Evolutionary conservation across 2,888 invertebrate genomes (phyloP).

Genomic region (Heliconius erato): DNA sequence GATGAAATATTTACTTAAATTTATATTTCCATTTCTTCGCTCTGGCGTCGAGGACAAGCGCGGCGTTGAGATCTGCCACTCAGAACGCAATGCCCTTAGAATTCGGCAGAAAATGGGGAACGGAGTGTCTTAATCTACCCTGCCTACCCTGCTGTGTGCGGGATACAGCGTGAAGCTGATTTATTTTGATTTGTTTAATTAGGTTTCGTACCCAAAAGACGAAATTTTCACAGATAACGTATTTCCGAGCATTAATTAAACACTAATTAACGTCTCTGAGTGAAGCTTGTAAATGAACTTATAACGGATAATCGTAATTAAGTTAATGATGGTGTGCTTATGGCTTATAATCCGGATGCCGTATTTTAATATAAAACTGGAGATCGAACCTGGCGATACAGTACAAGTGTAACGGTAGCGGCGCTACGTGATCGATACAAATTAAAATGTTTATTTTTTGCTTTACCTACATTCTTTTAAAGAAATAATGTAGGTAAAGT

Average conservation of each 20-base stretch:
- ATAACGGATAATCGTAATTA: slow-evolving; percentile 1
- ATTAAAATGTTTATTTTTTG: slow-evolving; percentile 10
- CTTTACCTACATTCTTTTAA: not conserved
- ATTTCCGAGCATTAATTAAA: not conserved
- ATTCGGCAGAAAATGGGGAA: too few relatives aligned
- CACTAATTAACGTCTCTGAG: not conserved
- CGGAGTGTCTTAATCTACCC: too few relatives aligned
- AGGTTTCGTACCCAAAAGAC: too few relatives aligned
- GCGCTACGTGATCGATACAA: slow-evolving; percentile 19
- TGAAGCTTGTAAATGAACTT: not conserved
- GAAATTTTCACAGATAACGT: too few relatives aligned
- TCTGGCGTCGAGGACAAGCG: too few relatives aligned
- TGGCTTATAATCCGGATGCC: not conserved
- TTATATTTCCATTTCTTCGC: too few relatives aligned
- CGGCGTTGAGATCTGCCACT: too few relatives aligned
- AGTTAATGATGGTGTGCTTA: not conserved
- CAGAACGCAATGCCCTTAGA: too few relatives aligned
- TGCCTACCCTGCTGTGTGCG: too few relatives aligned
- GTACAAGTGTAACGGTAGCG: slow-evolving; percentile 1
- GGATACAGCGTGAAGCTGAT: too few relatives aligned
- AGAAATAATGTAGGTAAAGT: not conserved
- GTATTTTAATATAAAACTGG: not conserved
- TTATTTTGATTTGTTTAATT: too few relatives aligned
- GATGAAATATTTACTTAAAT: too few relatives aligned
- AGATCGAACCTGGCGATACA: not conserved